Percentiles rank a stretch among this genome's conserved stretches.
Evolutionary conservation across 2,888 invertebrate genomes (phyloP).

Genomic region (Parelbella ahira): DNA sequence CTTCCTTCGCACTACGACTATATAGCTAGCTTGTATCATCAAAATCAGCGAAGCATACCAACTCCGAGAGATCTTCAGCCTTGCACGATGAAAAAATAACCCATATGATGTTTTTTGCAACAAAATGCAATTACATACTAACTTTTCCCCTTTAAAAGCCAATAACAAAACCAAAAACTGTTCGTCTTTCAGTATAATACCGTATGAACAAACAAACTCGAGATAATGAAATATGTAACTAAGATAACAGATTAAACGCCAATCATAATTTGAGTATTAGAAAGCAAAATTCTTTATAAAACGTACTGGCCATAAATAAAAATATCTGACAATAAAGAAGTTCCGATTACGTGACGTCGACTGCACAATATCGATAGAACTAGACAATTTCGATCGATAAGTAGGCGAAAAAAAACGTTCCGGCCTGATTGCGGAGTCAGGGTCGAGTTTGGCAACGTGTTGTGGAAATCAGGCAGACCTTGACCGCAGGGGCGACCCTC

Average conservation of each 20-base stretch:
- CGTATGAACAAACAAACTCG: no score
- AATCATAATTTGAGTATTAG: no score
- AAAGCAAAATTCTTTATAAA: no score
- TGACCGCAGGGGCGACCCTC: constrained; percentile 62
- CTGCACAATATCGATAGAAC: constrained; percentile 27
- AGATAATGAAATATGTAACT: no score
- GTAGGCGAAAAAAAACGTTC: constrained; percentile 69
- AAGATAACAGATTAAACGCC: no score
- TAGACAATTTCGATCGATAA: constrained; percentile 49
- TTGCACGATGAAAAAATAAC: constrained; percentile 4
- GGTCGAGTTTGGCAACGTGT: constrained; percentile 68
- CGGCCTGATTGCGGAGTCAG: constrained; percentile 75
- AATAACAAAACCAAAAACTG: no score
- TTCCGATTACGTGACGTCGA: constrained; percentile 24
- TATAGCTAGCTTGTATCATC: constrained; percentile 1
- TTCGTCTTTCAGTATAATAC: no score
- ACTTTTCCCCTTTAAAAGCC: constrained; percentile 12
- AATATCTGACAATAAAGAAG: constrained; percentile 21
- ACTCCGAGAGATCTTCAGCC: constrained; percentile 9
- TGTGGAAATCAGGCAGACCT: constrained; percentile 63
- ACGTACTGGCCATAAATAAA: constrained; percentile 9
- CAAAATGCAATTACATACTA: constrained; percentile 1
- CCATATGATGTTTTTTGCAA: constrained; percentile 5
- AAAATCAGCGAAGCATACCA: constrained; percentile 13
- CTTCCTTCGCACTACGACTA: constrained; percentile 1